Percentiles rank a stretch among this genome's conserved stretches.
Evolutionary conservation across 1,140 invertebrate genomes (phyloP).

Genomic region (Aphidius ervi): DNA sequence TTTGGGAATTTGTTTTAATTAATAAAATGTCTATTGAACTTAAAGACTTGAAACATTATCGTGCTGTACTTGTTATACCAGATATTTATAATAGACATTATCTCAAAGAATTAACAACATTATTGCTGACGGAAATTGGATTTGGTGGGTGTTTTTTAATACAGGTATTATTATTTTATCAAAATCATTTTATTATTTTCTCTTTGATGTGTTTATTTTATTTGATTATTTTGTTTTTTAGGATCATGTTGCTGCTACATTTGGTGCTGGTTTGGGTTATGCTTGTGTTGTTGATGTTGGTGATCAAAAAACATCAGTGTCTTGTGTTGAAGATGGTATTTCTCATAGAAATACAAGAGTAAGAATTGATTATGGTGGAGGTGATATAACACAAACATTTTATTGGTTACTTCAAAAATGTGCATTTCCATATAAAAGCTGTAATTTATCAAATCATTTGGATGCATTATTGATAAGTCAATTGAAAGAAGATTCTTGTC

Average conservation of each 20-base stretch:
- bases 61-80: slow-evolving; percentile 83
- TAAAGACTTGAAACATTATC: slow-evolving; percentile 76
- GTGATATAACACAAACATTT: slow-evolving; percentile 82
- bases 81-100: slow-evolving; percentile 87
- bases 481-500: slow-evolving; percentile 86
- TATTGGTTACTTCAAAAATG: slow-evolving; percentile 83
- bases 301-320: slow-evolving; percentile 91
- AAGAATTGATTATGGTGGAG: slow-evolving; percentile 82
- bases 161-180: slow-evolving; percentile 58
- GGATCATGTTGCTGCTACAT: slow-evolving; percentile 90
- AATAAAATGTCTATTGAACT: slow-evolving; percentile 71
- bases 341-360: slow-evolving; percentile 84
- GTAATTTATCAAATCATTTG: slow-evolving; percentile 65
- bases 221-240: slow-evolving; percentile 43
- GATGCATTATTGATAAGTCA: slow-evolving; percentile 75
- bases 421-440: slow-evolving; percentile 82
- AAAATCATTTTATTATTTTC: slow-evolving; percentile 8
- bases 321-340: slow-evolving; percentile 94
- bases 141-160: slow-evolving; percentile 88
- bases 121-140: slow-evolving; percentile 77
- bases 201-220: slow-evolving; percentile 13
- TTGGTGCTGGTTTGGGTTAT: slow-evolving; percentile 85
- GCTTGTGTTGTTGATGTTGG: slow-evolving; percentile 95
- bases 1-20: slow-evolving; percentile 80
- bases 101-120: slow-evolving; percentile 77